Percentiles rank a stretch among this genome's conserved stretches.
Evolutionary conservation across 1,140 invertebrate genomes (phyloP).

Genomic region (Sarcophaga bullata): DNA sequence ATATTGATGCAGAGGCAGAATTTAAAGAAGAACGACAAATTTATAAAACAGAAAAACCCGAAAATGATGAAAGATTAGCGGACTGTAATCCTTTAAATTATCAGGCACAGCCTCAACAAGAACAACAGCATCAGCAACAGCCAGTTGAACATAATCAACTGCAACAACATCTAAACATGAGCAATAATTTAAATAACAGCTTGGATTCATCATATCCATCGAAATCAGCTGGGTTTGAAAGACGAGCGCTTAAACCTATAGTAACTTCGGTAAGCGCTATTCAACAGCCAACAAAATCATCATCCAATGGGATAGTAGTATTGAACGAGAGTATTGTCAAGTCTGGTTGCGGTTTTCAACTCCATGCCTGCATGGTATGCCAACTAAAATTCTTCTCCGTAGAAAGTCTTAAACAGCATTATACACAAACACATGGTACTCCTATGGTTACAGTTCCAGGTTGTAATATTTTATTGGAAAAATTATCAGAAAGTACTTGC

Average conservation of each 20-base stretch:
- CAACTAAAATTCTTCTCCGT: conserved; percentile 57
- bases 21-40: conserved; percentile 50
- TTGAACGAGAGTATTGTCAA: conserved; percentile 63
- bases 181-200: not conserved
- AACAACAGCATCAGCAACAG: not conserved
- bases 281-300: conserved; percentile 28
- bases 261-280: conserved; percentile 60
- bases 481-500: not conserved
- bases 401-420: conserved; percentile 58
- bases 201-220: not conserved
- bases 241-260: conserved; percentile 58
- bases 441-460: conserved; percentile 56
- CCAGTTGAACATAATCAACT: conserved; percentile 9
- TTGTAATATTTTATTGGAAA: conserved; percentile 9
- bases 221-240: not conserved
- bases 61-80: conserved; percentile 29
- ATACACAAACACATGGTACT: conserved; percentile 47
- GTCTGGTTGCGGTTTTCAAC: conserved; percentile 54
- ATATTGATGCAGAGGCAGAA: conserved; percentile 51
- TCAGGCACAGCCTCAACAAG: conserved; percentile 1
- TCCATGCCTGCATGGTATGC: conserved; percentile 57
- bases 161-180: not conserved
- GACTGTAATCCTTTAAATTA: conserved; percentile 47
- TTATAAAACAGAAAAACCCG: conserved; percentile 59
- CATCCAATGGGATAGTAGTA: conserved; percentile 53